Base-by-base conservation (phyloP, 1,140 invertebrate species). In the Heliconius hewitsoni region DNA sequence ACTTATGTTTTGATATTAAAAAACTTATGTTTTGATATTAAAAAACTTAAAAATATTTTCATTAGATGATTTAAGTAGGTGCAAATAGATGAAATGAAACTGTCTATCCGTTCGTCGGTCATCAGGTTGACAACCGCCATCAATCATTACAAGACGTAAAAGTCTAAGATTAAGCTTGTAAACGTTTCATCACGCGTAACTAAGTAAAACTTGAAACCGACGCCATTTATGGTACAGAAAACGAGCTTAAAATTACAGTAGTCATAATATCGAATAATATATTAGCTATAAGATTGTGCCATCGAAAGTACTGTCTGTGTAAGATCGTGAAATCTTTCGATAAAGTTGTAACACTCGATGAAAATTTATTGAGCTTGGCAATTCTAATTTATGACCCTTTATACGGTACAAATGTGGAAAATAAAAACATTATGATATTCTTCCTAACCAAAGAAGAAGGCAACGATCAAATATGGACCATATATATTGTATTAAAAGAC, bases 71-170 rank as follows among this genome's bases (percentile, higher is more conserved):
- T 66, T 66, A 66, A 66, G 23, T 66, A 66, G 4, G n/a, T 66
- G 9, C 23, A 27, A 66, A 66, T 66, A 66, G 8, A 27, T 66
- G 13, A 27, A 66, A 23, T 27, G 60, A 27, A 66, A 27, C 60
- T 23, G 9, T 66, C 27, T 66, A 30, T 86, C 83, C 78, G 80
- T 84, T 74, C 82, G 82, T 84, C 82, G 82, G 71, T 78, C 83
- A 91, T 91, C 89, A 79, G n/a, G 30, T 78, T 66, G 77, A 83
- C 77, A 76, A 66, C 70, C 76, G 78, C 83, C 83, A 91, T 93
- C 89, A 90, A 92, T 93, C 91, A 93, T 84, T 82, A 81, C 82
- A 77, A 86, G 83, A 86, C 88, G 85, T 89, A 89, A 91, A 87
- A 92, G 85, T 87, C 80, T 78, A 79, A 90, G 87, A 90, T 89